Evolutionary conservation across 2,797 vertebrate species (phyloP), one percentile per base, ranked within the genome.

Genomic region (Chaetophractus vellerosus): DNA sequence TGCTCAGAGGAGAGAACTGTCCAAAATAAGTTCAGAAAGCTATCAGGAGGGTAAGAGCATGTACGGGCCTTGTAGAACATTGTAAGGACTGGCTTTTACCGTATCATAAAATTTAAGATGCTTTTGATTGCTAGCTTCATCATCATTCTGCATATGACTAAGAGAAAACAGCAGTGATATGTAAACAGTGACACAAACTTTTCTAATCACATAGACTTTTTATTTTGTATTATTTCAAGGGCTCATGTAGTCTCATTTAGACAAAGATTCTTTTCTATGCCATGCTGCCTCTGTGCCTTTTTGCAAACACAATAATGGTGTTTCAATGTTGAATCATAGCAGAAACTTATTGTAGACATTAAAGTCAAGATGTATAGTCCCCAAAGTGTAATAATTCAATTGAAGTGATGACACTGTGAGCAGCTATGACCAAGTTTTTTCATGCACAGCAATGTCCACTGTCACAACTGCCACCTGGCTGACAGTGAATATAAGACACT

Each of bases 21-120:
- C 52, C 74, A 7, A 83, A 10, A 33, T 84, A 69, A 90, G 21
- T 94, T 74, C 15, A 87, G 33, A 72, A 84, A 59, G 59, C n/a
- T 24, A 59, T 21, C 33, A 50, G 24, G 14, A 41, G 5, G 16
- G 1, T 45, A 81, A 80, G 23, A 83, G 19, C 41, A 83, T 48
- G 9, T 7, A 50, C 21, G 10, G n/a, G 9, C 11, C 33, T n/a
- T 61, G 24, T 26, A 16, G 31, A 61, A 59, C 10, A 33, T 69
- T 21, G n/a, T 23, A 61, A 79, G 41, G 6, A 57, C 38, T 72
- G 36, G 15, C 33, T 69, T 88, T 91, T 48, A 26, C 52, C 12
- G 2, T 18, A 24, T 75, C 71, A 41, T 26, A 36, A 33, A 71
- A 75, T 12, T 63, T 74, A 91, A 71, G 23, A 71, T 6, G 33